Evolutionary conservation across 92 coral and sea anemone genomes (phyloP).

Genomic region (Epizoanthus illoricatus): DNA sequence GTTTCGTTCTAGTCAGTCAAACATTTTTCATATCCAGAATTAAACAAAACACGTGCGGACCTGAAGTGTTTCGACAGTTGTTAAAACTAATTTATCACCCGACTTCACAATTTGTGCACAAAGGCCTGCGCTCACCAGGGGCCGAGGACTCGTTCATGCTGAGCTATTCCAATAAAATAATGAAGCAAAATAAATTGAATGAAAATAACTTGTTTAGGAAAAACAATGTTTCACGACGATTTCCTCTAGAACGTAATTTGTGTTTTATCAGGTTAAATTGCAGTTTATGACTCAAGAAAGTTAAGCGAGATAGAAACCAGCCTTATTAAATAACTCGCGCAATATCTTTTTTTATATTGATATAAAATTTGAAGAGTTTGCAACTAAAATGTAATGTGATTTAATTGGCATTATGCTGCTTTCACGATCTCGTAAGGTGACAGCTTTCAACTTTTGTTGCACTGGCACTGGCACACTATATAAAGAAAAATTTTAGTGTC

Average conservation of each 20-base stretch:
- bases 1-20: too few relatives aligned
- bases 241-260: background rate
- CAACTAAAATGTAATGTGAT: background rate
- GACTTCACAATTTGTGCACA: background rate
- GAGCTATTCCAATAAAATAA: background rate
- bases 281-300: background rate
- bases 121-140: background rate
- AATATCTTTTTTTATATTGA: too few relatives aligned
- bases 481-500: too few relatives aligned
- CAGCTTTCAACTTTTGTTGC: too few relatives aligned
- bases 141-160: slow-evolving; percentile 4
- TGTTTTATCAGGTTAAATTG: background rate
- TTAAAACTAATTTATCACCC: background rate
- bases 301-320: background rate
- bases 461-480: too few relatives aligned
- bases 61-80: background rate
- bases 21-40: too few relatives aligned
- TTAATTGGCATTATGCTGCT: background rate
- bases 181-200: background rate
- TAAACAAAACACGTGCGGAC: too few relatives aligned
- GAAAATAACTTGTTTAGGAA: background rate
- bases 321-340: too few relatives aligned
- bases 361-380: slow-evolving; percentile 16
- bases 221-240: background rate
- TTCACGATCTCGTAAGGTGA: too few relatives aligned